Conservation (phyloP, 2,113 vertebrate species). For the Triplophysa tibetana region DNA sequence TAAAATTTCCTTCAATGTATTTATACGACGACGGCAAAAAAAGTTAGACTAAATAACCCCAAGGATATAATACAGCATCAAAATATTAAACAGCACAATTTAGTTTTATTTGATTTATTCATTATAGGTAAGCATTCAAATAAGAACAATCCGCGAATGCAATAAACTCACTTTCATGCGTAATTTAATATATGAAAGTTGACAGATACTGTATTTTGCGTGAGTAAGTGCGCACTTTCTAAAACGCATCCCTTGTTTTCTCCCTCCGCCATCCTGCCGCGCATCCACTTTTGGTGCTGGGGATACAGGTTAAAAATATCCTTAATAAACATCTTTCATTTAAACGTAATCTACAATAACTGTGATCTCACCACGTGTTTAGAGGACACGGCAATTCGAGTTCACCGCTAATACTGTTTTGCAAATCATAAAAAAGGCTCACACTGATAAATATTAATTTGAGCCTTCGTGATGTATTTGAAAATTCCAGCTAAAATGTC, state of each 20-base stretch:
- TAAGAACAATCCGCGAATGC: slow-evolving; percentile 28
- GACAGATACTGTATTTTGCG: slow-evolving; percentile 33
- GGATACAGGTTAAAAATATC: slow-evolving; percentile 39
- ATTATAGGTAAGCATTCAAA: slow-evolving; percentile 35
- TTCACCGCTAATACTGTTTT: slow-evolving; percentile 98
- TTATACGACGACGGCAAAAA: background rate
- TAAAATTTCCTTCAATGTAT: background rate
- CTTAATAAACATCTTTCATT: slow-evolving; percentile 49
- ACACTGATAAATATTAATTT: slow-evolving; percentile 99
- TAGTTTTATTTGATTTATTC: slow-evolving; percentile 46
- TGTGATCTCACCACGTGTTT: slow-evolving; percentile 62
- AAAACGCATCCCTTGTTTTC: background rate
- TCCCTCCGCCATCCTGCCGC: background rate
- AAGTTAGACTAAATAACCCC: background rate
- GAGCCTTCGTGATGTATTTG: slow-evolving; percentile 99
- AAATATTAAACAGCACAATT: slow-evolving; percentile 38
- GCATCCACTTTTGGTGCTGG: background rate
- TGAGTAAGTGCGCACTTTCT: background rate
- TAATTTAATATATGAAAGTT: slow-evolving; percentile 41
- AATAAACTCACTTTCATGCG: slow-evolving; percentile 34
- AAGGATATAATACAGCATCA: background rate
- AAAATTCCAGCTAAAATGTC: slow-evolving; percentile 99
- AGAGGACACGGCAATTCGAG: slow-evolving; percentile 74
- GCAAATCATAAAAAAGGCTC: slow-evolving; percentile 98
- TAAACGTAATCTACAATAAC: slow-evolving; percentile 49